Evolutionary conservation across 2,888 invertebrate species (phyloP).

Genomic region (Busseola fusca): DNA sequence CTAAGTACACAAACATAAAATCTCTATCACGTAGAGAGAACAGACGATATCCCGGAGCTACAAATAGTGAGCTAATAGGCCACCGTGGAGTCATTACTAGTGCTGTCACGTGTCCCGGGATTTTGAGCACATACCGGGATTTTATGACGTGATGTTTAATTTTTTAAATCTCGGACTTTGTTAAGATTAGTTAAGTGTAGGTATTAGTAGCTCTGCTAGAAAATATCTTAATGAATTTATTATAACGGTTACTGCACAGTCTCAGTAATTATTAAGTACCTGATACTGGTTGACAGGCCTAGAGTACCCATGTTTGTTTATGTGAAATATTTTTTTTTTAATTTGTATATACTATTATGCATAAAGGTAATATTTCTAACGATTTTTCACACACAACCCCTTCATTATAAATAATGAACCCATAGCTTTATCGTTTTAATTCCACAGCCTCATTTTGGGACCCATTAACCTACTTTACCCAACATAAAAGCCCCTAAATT

Average conservation of each 20-base stretch:
- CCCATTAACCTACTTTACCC: neutral
- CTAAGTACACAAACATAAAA: conserved; percentile 37
- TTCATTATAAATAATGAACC: neutral
- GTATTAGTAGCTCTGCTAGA: neutral
- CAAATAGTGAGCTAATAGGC: conserved; percentile 54
- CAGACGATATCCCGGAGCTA: conserved; percentile 35
- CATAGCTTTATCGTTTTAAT: no score
- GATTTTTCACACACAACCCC: neutral
- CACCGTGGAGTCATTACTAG: conserved; percentile 51
- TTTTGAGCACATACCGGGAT: conserved; percentile 27
- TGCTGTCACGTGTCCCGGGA: conserved; percentile 31
- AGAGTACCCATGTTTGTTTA: no score
- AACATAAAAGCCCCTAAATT: conserved; percentile 1
- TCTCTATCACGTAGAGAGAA: conserved; percentile 38
- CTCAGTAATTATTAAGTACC: no score
- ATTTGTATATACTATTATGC: neutral
- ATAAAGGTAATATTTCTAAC: neutral
- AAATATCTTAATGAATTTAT: neutral
- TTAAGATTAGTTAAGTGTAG: no score
- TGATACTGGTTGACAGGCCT: no score
- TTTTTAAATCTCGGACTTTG: neutral
- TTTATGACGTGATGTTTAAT: neutral
- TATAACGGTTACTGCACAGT: neutral
- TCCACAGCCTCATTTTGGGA: neutral
- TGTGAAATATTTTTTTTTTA: no score